Evolutionary conservation across 2,888 invertebrate species (phyloP).

Genomic region (Terebella lapidaria): DNA sequence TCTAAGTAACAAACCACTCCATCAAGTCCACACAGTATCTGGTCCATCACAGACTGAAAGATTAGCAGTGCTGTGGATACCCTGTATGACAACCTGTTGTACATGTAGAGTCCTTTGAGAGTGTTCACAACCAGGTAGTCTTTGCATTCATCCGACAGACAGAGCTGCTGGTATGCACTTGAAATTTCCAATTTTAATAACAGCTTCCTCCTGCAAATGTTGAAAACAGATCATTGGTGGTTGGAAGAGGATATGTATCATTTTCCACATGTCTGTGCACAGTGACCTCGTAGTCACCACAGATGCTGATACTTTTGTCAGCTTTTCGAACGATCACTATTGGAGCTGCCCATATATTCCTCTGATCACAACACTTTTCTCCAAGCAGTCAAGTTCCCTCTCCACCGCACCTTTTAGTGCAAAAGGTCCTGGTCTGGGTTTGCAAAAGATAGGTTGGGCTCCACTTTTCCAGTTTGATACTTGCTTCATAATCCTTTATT

Average conservation of each 20-base stretch:
- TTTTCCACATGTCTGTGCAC: not conserved
- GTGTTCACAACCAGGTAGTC: conserved; percentile 6
- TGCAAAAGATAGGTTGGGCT: too few species aligned
- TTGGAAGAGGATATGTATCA: conserved; percentile 10
- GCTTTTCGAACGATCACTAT: conserved; percentile 3
- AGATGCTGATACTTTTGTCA: conserved; percentile 1
- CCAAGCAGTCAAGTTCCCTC: too few species aligned
- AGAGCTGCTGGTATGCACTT: conserved; percentile 4
- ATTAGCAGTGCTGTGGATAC: conserved; percentile 1
- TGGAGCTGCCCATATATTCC: conserved; percentile 9
- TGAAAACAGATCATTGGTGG: conserved; percentile 6
- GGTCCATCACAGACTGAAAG: too few species aligned
- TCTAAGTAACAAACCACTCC: conserved; percentile 1
- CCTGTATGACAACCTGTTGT: too few species aligned
- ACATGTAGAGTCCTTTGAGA: conserved; percentile 4
- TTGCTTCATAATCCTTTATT: too few species aligned
- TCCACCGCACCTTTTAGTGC: too few species aligned
- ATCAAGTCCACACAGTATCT: not conserved
- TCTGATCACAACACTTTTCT: too few species aligned
- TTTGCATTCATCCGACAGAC: conserved; percentile 2
- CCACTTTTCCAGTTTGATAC: too few species aligned
- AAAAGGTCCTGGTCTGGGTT: too few species aligned
- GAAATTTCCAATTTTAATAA: conserved; percentile 3
- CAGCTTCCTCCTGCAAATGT: not conserved
- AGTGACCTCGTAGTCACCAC: conserved; percentile 10